Evolutionary conservation across 2,888 invertebrate species (phyloP).

Genomic region (Koerneria pararmatus): DNA sequence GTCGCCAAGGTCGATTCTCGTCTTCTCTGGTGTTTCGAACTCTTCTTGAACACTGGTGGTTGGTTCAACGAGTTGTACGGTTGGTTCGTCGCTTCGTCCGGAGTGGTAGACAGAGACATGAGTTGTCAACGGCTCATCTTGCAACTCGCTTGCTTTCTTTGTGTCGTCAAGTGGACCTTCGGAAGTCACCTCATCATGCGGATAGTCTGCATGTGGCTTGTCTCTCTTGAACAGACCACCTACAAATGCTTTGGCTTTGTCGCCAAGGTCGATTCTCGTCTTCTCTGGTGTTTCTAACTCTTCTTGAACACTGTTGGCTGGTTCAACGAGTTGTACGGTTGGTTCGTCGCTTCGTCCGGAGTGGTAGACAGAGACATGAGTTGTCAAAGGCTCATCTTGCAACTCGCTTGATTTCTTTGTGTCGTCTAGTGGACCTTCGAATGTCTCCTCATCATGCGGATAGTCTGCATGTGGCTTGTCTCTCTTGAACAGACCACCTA

Average conservation of each 20-base stretch:
- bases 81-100: constrained; percentile 9
- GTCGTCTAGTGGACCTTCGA: constrained; percentile 7
- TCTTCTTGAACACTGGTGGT: constrained; percentile 4
- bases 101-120: constrained; percentile 13
- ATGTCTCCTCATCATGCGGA: constrained; percentile 3
- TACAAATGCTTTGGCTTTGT: too few species aligned
- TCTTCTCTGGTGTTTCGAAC: constrained; percentile 3
- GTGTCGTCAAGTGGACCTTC: constrained; percentile 9
- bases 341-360: constrained; percentile 11
- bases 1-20: constrained; percentile 11
- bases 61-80: background rate
- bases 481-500: constrained; percentile 11
- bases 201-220: constrained; percentile 17
- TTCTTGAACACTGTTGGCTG: constrained; percentile 4
- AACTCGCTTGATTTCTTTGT: background rate
- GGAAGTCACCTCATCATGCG: constrained; percentile 1
- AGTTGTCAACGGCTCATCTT: constrained; percentile 10
- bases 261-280: constrained; percentile 7
- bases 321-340: background rate
- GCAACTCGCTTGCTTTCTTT: background rate
- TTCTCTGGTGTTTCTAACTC: background rate
- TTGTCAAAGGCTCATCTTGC: constrained; percentile 9
- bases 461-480: constrained; percentile 17
- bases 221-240: constrained; percentile 12
- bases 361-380: constrained; percentile 14